Evolutionary conservation across 2,797 vertebrate genomes (phyloP).

Genomic region (Allobates femoralis): DNA sequence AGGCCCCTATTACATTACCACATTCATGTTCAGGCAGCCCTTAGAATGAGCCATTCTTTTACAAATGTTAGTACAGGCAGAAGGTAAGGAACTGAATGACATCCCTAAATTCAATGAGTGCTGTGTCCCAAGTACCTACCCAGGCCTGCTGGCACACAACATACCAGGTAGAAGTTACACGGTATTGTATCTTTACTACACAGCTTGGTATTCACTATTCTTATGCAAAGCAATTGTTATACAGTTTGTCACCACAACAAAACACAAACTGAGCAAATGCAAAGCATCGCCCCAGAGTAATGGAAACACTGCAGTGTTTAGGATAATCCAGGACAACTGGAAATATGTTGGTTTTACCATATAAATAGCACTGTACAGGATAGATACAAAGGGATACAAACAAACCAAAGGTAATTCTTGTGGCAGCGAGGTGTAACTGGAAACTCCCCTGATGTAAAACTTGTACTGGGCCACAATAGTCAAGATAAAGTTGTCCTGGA

Average conservation of each 20-base stretch:
- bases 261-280: not conserved
- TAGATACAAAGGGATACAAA: not conserved
- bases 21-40: too few species aligned
- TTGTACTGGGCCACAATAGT: not conserved
- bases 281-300: not conserved
- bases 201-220: not conserved
- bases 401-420: not conserved
- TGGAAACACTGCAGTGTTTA: not conserved
- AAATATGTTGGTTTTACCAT: not conserved
- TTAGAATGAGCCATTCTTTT: too few species aligned
- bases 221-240: not conserved
- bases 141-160: not conserved
- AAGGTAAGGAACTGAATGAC: too few species aligned
- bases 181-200: too few species aligned
- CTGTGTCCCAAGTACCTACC: too few species aligned
- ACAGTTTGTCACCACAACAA: not conserved
- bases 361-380: not conserved
- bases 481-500: not conserved
- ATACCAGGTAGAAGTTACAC: not conserved
- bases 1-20: too few species aligned
- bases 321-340: not conserved
- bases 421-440: not conserved
- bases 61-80: too few species aligned
- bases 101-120: too few species aligned
- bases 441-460: not conserved